A percentile compares a stretch with the other conserved stretches of the same genome.
These are phyloP conservation scores for Prunella fulvescens DNA, from an alignment of 2,113 vertebrate genomes.

Conservation along the genomic window DNA sequence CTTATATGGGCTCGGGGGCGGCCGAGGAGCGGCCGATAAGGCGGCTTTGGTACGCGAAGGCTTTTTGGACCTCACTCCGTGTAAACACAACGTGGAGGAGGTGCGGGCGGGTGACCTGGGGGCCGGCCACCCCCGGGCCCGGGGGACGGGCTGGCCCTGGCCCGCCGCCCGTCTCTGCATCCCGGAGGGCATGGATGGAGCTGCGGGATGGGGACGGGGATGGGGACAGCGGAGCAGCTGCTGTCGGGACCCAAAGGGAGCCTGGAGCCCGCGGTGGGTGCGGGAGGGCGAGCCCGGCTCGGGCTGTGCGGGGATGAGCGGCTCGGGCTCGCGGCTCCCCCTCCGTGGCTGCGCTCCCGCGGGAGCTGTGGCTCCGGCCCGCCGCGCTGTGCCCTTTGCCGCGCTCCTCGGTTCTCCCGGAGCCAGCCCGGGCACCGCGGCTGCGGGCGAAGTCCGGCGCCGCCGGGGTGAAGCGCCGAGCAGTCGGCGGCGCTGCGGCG, in stretches of 20 bases:
- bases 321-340: not conserved
- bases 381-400: not conserved
- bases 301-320: not conserved
- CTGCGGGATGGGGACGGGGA: too few species aligned
- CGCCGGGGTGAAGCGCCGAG: not conserved
- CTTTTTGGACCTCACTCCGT: conserved; percentile 68
- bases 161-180: not conserved
- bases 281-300: not conserved
- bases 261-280: not conserved
- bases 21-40: not conserved
- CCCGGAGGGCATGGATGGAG: not conserved
- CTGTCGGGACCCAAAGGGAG: not conserved
- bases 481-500: not conserved
- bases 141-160: not conserved
- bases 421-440: not conserved
- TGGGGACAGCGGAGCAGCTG: not conserved
- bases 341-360: not conserved
- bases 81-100: conserved; percentile 83
- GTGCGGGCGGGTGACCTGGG: conserved; percentile 38
- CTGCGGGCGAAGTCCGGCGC: not conserved
- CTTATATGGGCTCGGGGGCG: not conserved
- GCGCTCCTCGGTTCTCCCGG: not conserved
- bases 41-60: not conserved
- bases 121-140: not conserved
- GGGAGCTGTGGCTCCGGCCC: not conserved